Base-by-base conservation (phyloP, 2,888 invertebrate genomes). In the Pyrocoelia pectoralis region DNA sequence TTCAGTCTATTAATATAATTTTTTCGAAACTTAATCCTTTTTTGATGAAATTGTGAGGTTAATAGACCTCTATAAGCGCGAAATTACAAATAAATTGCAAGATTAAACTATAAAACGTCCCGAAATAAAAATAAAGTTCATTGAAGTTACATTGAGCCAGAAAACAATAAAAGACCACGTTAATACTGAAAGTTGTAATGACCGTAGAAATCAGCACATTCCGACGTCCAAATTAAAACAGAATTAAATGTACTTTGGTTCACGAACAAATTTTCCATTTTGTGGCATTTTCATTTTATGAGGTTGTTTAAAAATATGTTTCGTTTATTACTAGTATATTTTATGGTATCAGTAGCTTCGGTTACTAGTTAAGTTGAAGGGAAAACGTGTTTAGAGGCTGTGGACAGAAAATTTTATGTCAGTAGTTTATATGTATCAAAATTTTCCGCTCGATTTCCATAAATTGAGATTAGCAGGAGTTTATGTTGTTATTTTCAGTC, bases 41-140 rank as follows among this genome's bases (percentile, higher is more conserved):
- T 46, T 46, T 46, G 46, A 46, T 46, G 46, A 17, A 46, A 46
- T 46, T 17, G 46, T 46, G 46, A 46, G 17, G 46, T 46, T 46
- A 46, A 46, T 46, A 46, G 46, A 46, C 46, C 46, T 46, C 46
- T 46, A 46, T 46, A 46, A 46, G 46, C 46, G 50, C 50, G 18
- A 50, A 50, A 50, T 50, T 50, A 50, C 28, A 50, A 50, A 50
- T 50, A 50, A 50, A 50, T 50, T 29, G 50, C 50, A 50, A 50
- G 29, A 29, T 50, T 29, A 29, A 29, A 50, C 50, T 29, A 29
- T 50, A 50, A 50, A 50, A 50, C 50, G 29, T 29, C 50, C 29
- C 13, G 28, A 50, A 50, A 50, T 50, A 50, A 50, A 50, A 50
- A 50, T 50, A 50, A 50, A 50, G 12, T 50, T 13, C 50, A 50